A percentile compares a stretch with the other conserved stretches of the same genome.
Evolutionary conservation across 2,888 invertebrate genomes (phyloP).

Genomic region (Dendrolimus houi): DNA sequence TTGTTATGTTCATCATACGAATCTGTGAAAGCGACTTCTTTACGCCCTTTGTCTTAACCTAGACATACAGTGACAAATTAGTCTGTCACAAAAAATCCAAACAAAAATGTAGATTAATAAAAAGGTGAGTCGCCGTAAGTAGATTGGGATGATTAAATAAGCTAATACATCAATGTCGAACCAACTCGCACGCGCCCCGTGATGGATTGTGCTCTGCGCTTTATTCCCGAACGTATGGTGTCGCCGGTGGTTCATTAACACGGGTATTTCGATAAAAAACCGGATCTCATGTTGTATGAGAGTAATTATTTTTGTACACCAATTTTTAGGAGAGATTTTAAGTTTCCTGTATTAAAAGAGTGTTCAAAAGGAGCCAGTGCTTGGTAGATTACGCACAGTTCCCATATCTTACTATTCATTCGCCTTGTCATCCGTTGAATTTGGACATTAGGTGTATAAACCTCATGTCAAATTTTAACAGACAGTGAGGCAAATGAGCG

Average conservation of each 20-base stretch:
- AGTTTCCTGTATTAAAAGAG: too few species aligned
- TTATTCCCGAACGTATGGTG: not conserved
- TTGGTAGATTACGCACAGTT: too few species aligned
- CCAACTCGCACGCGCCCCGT: not conserved
- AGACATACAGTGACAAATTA: not conserved
- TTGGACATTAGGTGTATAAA: too few species aligned
- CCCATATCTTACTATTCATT: too few species aligned
- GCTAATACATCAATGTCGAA: conserved; percentile 1
- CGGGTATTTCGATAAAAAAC: not conserved
- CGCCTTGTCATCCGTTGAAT: too few species aligned
- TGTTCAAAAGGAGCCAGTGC: too few species aligned
- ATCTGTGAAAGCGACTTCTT: too few species aligned
- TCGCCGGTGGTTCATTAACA: not conserved
- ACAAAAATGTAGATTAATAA: not conserved
- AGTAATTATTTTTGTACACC: not conserved
- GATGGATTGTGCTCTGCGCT: conserved; percentile 1
- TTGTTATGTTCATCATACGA: too few species aligned
- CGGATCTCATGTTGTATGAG: not conserved
- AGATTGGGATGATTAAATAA: conserved; percentile 1
- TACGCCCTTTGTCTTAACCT: too few species aligned
- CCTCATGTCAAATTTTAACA: too few species aligned
- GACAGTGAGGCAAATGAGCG: too few species aligned
- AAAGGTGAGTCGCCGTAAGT: not conserved
- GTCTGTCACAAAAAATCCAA: not conserved
- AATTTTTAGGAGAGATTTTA: too few species aligned